Evolutionary conservation across 1,140 invertebrate genomes (phyloP).

Genomic region (Zaprionus kolodkinae): DNA sequence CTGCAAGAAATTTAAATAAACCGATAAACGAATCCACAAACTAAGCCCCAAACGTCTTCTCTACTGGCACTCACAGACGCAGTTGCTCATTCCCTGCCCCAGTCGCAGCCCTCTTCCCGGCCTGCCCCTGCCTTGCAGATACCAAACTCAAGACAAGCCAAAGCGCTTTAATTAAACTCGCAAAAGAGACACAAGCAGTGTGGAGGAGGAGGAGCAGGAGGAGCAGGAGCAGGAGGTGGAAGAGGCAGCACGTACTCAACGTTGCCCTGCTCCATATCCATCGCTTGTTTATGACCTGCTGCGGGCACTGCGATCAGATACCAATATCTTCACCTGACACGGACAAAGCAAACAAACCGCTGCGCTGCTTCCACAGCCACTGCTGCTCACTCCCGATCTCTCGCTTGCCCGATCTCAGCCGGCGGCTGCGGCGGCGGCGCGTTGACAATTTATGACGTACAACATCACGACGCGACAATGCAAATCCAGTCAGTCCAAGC

Average conservation of each 20-base stretch:
- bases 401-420: neutral
- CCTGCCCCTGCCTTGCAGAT: conserved; percentile 31
- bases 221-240: neutral
- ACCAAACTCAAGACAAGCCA: conserved; percentile 68
- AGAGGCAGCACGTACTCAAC: conserved; percentile 17
- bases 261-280: conserved; percentile 44
- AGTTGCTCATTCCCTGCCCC: neutral
- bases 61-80: conserved; percentile 3
- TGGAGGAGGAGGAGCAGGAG: neutral
- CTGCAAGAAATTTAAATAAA: conserved; percentile 69
- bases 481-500: neutral
- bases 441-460: conserved; percentile 83
- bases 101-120: neutral
- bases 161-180: conserved; percentile 75
- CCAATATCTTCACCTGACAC: conserved; percentile 77
- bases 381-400: neutral
- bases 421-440: conserved; percentile 3
- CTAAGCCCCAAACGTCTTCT: conserved; percentile 62
- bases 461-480: conserved; percentile 49
- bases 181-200: conserved; percentile 27
- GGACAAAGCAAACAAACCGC: conserved; percentile 12
- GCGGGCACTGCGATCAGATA: conserved; percentile 74
- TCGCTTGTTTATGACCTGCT: conserved; percentile 74
- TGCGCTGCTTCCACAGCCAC: neutral
- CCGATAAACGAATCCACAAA: conserved; percentile 69